Conservation (phyloP, 2,113 vertebrate genomes). For the Equus quagga region DNA sequence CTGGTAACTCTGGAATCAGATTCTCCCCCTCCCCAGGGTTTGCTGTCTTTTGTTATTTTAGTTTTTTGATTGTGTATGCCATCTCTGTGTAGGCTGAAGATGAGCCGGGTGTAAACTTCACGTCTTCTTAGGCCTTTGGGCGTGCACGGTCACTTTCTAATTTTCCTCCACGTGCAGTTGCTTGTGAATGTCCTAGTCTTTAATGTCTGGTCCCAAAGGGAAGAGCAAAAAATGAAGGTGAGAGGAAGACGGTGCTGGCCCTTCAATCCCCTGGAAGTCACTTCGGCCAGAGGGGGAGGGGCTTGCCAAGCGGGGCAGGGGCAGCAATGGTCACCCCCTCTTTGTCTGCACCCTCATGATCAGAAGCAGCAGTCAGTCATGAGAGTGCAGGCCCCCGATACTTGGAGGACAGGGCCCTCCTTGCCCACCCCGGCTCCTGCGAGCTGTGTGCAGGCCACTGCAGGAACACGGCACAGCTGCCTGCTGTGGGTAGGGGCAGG, state of each 20-base stretch:
- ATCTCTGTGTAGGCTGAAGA: not conserved
- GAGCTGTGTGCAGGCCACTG: not conserved
- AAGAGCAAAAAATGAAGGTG: not conserved
- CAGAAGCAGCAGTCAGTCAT: not conserved
- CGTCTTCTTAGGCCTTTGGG: not conserved
- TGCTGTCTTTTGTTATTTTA: not conserved
- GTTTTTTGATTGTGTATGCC: not conserved
- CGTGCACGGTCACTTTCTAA: not conserved
- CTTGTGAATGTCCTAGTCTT: not conserved
- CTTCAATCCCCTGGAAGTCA: not conserved
- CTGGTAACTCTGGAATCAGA: not conserved
- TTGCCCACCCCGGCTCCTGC: not conserved
- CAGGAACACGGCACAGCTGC: not conserved
- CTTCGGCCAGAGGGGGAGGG: too few species aligned
- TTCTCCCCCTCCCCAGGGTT: not conserved
- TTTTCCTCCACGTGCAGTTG: not conserved
- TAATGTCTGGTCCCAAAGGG: not conserved
- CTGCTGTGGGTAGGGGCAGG: too few species aligned
- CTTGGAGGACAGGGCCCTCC: too few species aligned
- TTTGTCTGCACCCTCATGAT: too few species aligned
- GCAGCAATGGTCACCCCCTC: not conserved
- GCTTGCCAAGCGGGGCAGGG: too few species aligned
- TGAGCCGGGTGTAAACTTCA: not conserved
- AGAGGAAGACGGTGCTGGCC: not conserved
- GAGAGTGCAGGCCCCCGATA: not conserved